phyloP scores from a whole-genome alignment of 2,797 vertebrate species.

The Sebastes elongatus region DNA sequence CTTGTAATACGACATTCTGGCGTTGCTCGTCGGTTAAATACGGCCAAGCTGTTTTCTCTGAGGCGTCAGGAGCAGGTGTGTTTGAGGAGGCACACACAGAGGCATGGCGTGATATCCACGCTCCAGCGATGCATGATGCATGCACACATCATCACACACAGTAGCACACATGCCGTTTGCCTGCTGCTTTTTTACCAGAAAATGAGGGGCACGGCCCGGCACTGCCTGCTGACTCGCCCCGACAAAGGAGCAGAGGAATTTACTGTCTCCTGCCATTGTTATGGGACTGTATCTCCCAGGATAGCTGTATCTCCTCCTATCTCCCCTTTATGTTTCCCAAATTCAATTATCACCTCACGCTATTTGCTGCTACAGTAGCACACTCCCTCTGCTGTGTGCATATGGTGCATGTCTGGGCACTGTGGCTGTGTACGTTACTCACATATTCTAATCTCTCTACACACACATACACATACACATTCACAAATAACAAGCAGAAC shows the following conservation, averaged over 20 bases:
- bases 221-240: constrained; percentile 44
- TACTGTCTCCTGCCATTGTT: constrained; percentile 53
- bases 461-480: constrained; percentile 16
- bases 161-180: constrained; percentile 59
- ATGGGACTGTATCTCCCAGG: constrained; percentile 48
- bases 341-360: constrained; percentile 66
- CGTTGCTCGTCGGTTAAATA: constrained; percentile 27
- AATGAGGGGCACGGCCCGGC: constrained; percentile 54
- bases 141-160: constrained; percentile 67
- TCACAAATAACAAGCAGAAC: constrained; percentile 14
- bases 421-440: neutral
- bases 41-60: constrained; percentile 45
- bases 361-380: constrained; percentile 24
- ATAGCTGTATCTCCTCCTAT: constrained; percentile 31
- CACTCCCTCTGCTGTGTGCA: constrained; percentile 22
- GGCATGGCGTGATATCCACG: constrained; percentile 61
- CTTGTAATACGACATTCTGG: neutral
- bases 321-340: constrained; percentile 50
- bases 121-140: constrained; percentile 72
- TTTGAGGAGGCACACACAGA: constrained; percentile 66
- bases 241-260: constrained; percentile 60
- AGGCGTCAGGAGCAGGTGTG: constrained; percentile 73
- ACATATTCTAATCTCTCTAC: neutral
- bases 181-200: constrained; percentile 66
- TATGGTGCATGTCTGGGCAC: neutral